Evolutionary conservation across 2,113 vertebrate species (phyloP).

Genomic region (Gallinago paraguaiae): DNA sequence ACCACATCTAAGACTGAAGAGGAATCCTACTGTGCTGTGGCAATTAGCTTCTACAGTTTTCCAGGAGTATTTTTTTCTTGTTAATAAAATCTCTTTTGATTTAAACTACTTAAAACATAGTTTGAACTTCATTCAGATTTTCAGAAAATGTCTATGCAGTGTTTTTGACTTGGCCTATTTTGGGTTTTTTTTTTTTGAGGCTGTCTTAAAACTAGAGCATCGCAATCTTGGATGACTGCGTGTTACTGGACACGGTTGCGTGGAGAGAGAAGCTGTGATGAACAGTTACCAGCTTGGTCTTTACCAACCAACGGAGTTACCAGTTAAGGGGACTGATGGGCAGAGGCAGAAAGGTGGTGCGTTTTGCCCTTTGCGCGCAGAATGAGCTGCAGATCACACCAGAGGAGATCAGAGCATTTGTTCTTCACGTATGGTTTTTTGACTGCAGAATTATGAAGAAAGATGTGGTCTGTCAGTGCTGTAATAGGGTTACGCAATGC

Average conservation of each 20-base stretch:
- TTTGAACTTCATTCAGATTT: constrained; percentile 4
- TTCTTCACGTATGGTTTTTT: background rate
- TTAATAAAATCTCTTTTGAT: background rate
- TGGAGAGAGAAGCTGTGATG: background rate
- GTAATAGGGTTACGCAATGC: constrained; percentile 12
- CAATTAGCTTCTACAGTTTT: constrained; percentile 30
- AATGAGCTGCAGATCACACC: fast-evolving
- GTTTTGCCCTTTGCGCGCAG: background rate
- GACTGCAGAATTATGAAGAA: background rate
- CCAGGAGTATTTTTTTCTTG: background rate
- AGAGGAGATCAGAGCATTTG: background rate
- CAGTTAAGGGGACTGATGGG: background rate
- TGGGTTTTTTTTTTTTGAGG: background rate
- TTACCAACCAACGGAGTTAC: background rate
- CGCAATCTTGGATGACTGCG: background rate
- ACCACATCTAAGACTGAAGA: background rate
- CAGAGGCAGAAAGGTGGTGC: background rate
- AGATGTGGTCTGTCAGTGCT: constrained; percentile 21
- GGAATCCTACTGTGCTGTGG: constrained; percentile 2
- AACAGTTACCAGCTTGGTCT: background rate
- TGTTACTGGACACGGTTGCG: background rate
- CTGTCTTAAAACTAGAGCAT: background rate
- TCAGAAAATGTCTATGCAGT: background rate
- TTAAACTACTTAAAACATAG: background rate
- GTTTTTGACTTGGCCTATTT: background rate